Conservation (phyloP, 2,888 invertebrate species). For the Sclerodermus sp. region DNA sequence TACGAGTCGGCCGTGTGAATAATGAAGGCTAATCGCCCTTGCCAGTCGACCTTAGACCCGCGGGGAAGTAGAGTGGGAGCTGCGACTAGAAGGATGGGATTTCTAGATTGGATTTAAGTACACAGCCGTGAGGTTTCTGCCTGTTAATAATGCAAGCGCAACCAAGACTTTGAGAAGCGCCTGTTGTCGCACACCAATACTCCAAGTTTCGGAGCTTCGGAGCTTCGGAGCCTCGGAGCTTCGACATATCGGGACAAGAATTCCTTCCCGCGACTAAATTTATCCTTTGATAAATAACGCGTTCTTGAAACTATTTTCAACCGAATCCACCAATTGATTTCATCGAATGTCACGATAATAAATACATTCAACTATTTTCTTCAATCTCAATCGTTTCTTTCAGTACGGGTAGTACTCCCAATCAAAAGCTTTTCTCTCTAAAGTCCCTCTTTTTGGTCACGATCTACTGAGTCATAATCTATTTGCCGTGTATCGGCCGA, state of each 20-base stretch:
- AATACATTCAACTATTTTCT: no score
- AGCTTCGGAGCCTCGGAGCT: neutral
- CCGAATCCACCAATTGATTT: no score
- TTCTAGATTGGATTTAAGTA: slow-evolving; percentile 52
- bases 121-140: slow-evolving; percentile 48
- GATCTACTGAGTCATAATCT: no score
- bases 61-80: slow-evolving; percentile 26
- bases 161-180: slow-evolving; percentile 30
- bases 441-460: no score
- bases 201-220: neutral
- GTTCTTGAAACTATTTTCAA: no score
- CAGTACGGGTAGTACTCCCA: no score
- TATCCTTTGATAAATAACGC: no score
- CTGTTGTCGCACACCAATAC: slow-evolving; percentile 17
- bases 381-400: no score
- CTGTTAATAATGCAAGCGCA: slow-evolving; percentile 50
- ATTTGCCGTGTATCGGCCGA: no score
- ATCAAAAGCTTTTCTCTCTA: no score
- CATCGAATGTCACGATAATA: no score
- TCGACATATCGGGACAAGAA: slow-evolving; percentile 6
- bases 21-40: slow-evolving; percentile 52
- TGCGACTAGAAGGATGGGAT: slow-evolving; percentile 37
- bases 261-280: slow-evolving; percentile 10
- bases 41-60: slow-evolving; percentile 36
- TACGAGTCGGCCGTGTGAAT: slow-evolving; percentile 47